These are phyloP conservation scores for Muscicapa adusta DNA, from an alignment of 2,113 vertebrate species.

Conservation along the genomic window DNA sequence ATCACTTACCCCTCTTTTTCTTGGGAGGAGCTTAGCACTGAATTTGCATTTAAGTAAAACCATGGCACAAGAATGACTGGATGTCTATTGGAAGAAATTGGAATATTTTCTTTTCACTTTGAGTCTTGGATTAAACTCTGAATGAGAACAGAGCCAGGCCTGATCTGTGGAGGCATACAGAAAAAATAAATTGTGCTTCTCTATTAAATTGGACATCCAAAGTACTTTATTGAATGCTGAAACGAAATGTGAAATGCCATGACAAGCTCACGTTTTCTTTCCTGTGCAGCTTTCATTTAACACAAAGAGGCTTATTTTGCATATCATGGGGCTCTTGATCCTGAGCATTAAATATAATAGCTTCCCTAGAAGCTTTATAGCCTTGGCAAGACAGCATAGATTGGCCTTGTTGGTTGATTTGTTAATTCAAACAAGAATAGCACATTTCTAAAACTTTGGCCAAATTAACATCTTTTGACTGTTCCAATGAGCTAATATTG, in stretches of 20 bases:
- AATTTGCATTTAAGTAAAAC: not conserved
- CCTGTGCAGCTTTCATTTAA: not conserved
- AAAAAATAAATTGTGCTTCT: not conserved
- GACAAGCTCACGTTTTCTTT: not conserved
- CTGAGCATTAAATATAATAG: not conserved
- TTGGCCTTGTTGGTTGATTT: not conserved
- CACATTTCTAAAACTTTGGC: constrained; percentile 19
- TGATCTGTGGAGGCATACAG: not conserved
- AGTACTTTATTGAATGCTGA: not conserved
- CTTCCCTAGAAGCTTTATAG: not conserved
- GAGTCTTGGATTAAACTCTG: not conserved
- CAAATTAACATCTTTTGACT: constrained; percentile 19
- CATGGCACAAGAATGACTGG: not conserved
- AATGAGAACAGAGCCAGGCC: not conserved
- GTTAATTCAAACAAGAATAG: constrained; percentile 42
- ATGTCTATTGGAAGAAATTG: not conserved
- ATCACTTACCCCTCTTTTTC: not conserved
- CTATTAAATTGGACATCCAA: not conserved
- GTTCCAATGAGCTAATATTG: not conserved
- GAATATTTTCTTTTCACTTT: not conserved
- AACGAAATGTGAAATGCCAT: not conserved
- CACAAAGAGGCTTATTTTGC: not conserved
- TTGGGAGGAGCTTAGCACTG: not conserved
- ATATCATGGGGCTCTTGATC: not conserved
- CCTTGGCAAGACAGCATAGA: not conserved